Percentiles rank a stretch among this genome's conserved stretches.
Evolutionary conservation across 2,888 invertebrate genomes (phyloP).

Genomic region (Deilephila porcellus): DNA sequence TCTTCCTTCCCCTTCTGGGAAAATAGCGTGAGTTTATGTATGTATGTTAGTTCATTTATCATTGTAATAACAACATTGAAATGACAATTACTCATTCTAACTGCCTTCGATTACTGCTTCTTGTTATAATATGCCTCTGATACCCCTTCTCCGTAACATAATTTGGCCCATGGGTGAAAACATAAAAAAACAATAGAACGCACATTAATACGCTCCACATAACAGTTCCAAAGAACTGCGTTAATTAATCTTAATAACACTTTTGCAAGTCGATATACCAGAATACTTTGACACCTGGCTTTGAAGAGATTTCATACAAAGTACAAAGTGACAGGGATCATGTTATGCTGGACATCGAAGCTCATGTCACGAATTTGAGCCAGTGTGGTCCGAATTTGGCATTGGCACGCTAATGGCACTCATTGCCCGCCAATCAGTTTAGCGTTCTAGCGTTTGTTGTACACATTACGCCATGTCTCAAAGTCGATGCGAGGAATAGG

Average conservation of each 20-base stretch:
- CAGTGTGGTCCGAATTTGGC: slow-evolving; percentile 64
- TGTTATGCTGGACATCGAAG: slow-evolving; percentile 41
- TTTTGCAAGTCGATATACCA: slow-evolving; percentile 49
- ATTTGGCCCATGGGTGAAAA: slow-evolving; percentile 11
- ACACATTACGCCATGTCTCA: slow-evolving; percentile 53
- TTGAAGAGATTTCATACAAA: slow-evolving; percentile 31
- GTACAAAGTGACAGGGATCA: slow-evolving; percentile 44
- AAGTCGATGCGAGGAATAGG: slow-evolving; percentile 9
- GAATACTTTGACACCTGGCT: slow-evolving; percentile 39
- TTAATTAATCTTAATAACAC: slow-evolving; percentile 68
- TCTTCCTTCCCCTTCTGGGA: too few species aligned
- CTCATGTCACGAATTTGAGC: slow-evolving; percentile 60
- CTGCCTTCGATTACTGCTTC: too few species aligned
- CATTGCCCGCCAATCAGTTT: slow-evolving; percentile 76
- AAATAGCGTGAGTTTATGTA: too few species aligned
- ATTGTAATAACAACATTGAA: too few species aligned
- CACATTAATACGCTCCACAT: slow-evolving; percentile 37
- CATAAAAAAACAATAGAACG: slow-evolving; percentile 37
- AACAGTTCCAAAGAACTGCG: slow-evolving; percentile 46
- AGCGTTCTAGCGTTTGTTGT: slow-evolving; percentile 66
- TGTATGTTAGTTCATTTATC: too few species aligned
- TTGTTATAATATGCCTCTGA: too few species aligned
- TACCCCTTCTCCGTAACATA: neutral
- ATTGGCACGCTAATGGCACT: slow-evolving; percentile 71
- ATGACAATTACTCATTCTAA: too few species aligned